Base-by-base conservation (phyloP, 2,797 vertebrate species). In the Threskiornis aethiopicus region DNA sequence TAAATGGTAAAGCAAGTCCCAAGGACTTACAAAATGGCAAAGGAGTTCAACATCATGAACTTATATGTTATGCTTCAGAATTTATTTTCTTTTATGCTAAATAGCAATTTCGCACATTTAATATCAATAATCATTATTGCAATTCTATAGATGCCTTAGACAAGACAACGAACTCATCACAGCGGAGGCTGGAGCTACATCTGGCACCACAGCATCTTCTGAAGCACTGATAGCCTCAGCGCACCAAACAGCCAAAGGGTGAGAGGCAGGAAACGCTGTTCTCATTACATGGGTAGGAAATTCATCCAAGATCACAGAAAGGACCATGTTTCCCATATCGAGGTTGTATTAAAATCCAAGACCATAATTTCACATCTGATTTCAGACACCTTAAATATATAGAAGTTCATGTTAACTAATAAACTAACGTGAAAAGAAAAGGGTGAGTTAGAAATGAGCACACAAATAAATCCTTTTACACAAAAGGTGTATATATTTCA, bases 161-260 rank as follows among this genome's bases (percentile, higher is more conserved):
- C 37, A 33, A 37, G 37, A 11, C 22, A 49, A 55, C 7, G 35
- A 39, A 8, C 28, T 54, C 15, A 3, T 31, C 17, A 3, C 35
- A n/a, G 55, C 0, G 0, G 10, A 46, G 33, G 42, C 17, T 14
- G 41, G 39, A 71, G 62, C 42, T 49, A 22, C 46, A 3, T 18
- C 49, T 26, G 47, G 33, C 18, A 18, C 14, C 29, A 11, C 31
- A 9, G 5, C 19, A 55, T 13, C 54, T 4, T 22, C 33, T 3
- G 19, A 58, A 42, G 11, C 1, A 0, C 3, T 21, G 13, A 16
- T 3, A 10, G 17, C 15, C 61, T 39, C 20, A 5, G 17, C 2
- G 42, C 62, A 16, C 9, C 39, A 21, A 26, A 3, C 13, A 58
- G 39, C n/a, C 35, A 10, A 52, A 14, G 52, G 24, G 13, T 64